Base-by-base conservation (phyloP, 2,113 vertebrate genomes). In the Zootoca vivipara region DNA sequence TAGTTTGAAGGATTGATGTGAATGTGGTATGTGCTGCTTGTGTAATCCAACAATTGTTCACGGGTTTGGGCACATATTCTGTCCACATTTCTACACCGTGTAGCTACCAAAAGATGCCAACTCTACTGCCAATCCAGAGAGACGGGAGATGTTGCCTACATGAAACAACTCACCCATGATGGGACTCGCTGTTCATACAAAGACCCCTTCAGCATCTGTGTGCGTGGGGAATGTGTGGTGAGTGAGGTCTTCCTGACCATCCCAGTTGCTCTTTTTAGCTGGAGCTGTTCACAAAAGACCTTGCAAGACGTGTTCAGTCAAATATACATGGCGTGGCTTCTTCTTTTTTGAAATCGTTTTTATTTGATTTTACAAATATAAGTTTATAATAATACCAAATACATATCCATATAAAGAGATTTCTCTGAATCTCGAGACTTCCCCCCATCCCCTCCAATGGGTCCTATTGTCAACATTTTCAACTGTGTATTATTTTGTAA, bases 181-280 rank as follows among this genome's bases (percentile, higher is more conserved):
- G 99, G 99, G 7, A 99, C 99, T 0, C 97, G 96, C 52, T 99
- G 99, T 72, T 99, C 99, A 22, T 99, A 99, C 91, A 98, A 98
- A 92, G 99, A 99, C 30, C 97, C 98, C 0, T 98, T 98, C 92
- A 99, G 98, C 94, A 97, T 99, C 56, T 99, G 99, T 24, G 98
- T 99, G 70, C 98, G 98, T 0, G 99, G 99, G 24, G 98, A 99
- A 52, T 99, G 99, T 33, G 98, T 99, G 98, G 99, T 99, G 93
- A 98, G 98, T 96, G 73, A 0, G 0, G 0, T 26, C 0, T 0
- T 1, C 64, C 0, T 62, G 1, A 7, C 4, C 12, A 56, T 0
- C 20, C 7, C 2, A 0, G 38, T 0, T 7, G 35, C 9, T 56
- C 4, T 0, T 70, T 15, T 42, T n/a, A 56, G 1, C 0, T 8